Evolutionary conservation across 2,888 invertebrate species (phyloP), one percentile per base, ranked within the genome.

Genomic region (Ornithoptera alexandrae): DNA sequence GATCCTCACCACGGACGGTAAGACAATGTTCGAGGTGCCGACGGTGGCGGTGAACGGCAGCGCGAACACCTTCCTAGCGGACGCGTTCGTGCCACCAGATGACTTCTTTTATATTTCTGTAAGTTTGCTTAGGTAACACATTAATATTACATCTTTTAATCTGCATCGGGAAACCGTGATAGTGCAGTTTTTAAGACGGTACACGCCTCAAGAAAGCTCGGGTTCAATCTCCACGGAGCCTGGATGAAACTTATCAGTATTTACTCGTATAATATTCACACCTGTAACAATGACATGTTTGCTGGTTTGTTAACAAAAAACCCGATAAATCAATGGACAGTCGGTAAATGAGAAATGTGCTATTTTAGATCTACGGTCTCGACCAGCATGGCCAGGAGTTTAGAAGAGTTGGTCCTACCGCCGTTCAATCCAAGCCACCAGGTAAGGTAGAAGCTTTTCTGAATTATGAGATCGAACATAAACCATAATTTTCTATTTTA

Each of bases 101-200:
- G 93, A 93, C 5, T 93, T 94, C 76, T 96, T 95, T 83, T 95
- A 95, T 81, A 89, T 96, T 60, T 93, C 94, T 83, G 95, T 95
- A 77, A 88, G 92, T 86, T 30, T 68, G 20, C 58, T 61, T 12
- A 50, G 7, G 39, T 39, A 39, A 7, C 7, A 7, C 8, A 39
- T 39, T 39, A 39, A 39, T 39, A 30, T 30, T 24, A 24, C 2
- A 24, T 24, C 24, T 24, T 24, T 24, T 39, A 8, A 10, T 39
- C 10, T 39, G 6, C 39, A 39, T 36, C 39, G 7, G 36, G 36
- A 36, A 36, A 36, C 36, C 36, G 6, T 36, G 36, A 36, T 36
- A 6, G 36, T 6, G 3, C 3, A 36, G 2, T 36, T 36, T 8
- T 5, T 36, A 36, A 36, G 36, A 36, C 36, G 36, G 36, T 36